phyloP scores from a whole-genome alignment of 2,113 vertebrate species.

The Odontophorus gujanensis region DNA sequence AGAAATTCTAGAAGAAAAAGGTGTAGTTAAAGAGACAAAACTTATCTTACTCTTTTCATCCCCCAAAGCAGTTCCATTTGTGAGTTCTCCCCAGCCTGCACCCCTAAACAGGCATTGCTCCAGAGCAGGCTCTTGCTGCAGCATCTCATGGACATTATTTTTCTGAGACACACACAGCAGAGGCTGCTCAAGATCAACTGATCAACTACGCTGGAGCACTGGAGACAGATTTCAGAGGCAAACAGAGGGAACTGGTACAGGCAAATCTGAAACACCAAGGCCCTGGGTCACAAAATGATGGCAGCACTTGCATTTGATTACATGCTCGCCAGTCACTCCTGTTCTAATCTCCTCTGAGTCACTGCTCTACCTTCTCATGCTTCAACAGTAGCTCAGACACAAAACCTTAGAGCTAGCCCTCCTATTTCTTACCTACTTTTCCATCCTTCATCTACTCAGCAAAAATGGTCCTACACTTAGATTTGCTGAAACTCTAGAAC shows the following conservation, averaged over 20 bases:
- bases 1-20: constrained; percentile 82
- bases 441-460: background rate
- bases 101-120: background rate
- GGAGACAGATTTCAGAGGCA: background rate
- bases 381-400: background rate
- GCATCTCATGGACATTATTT: background rate
- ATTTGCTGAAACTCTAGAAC: background rate
- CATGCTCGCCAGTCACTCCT: background rate
- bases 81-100: background rate
- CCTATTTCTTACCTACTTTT: background rate
- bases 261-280: background rate
- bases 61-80: background rate
- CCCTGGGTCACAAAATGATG: background rate
- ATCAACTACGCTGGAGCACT: background rate
- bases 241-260: background rate
- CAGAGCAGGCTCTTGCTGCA: background rate
- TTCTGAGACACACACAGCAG: fast-evolving
- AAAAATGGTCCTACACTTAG: background rate
- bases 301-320: background rate
- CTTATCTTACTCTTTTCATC: background rate
- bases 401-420: fast-evolving
- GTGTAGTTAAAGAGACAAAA: background rate
- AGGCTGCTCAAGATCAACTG: background rate
- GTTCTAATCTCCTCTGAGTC: background rate
- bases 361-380: background rate